These are phyloP conservation scores for Pachyuromys duprasi DNA, from an alignment of 2,797 vertebrate species.

Conservation along the genomic window DNA sequence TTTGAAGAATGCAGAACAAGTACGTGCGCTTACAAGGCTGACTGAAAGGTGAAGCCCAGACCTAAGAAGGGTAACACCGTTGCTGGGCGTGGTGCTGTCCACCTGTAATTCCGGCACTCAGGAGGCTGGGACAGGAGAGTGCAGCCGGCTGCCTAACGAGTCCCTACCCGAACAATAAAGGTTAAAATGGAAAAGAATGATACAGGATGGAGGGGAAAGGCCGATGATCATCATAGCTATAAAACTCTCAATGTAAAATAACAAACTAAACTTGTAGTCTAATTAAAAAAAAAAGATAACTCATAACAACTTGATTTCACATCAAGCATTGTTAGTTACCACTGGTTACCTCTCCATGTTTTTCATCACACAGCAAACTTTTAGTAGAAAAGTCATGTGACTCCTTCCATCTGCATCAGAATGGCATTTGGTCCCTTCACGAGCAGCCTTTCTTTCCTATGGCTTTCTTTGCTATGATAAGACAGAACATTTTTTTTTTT, in stretches of 20 bases:
- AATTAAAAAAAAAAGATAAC: conserved; percentile 25
- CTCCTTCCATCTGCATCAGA: neutral
- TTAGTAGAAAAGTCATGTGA: neutral
- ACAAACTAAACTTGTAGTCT: neutral
- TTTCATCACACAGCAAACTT: neutral
- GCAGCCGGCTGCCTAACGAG: neutral
- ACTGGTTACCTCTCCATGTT: neutral
- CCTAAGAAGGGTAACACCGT: neutral
- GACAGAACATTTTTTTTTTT: neutral
- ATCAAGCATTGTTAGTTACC: neutral
- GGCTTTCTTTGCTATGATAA: neutral
- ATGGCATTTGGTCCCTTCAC: neutral
- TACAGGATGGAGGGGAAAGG: neutral
- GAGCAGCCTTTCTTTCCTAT: neutral
- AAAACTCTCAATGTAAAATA: neutral
- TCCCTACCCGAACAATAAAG: neutral
- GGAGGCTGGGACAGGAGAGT: neutral
- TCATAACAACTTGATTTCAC: neutral
- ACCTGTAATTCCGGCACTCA: neutral
- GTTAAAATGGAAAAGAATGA: neutral
- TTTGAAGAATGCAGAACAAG: neutral
- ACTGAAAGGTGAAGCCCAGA: neutral
- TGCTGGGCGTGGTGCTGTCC: neutral
- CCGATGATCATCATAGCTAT: neutral
- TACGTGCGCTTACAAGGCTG: neutral